phyloP scores from a whole-genome alignment of 2,113 vertebrate species.

The Shinisaurus crocodilurus region DNA sequence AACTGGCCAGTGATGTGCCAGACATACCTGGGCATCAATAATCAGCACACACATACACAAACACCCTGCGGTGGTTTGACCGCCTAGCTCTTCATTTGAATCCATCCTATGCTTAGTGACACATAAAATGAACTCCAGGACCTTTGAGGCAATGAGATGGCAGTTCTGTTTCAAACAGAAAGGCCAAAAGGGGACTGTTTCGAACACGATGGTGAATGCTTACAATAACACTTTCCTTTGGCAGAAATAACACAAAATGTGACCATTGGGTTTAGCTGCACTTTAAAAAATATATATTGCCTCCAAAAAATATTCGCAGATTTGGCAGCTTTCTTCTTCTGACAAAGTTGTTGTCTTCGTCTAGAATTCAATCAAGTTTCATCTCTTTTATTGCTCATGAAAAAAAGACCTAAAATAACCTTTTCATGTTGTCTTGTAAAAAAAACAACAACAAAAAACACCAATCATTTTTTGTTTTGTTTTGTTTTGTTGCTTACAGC shows the following conservation, averaged over 20 bases:
- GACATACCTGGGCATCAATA: too few relatives aligned
- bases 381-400: constrained; percentile 4
- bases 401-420: constrained; percentile 14
- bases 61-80: neutral
- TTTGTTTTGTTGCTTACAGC: constrained; percentile 17
- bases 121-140: neutral
- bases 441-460: neutral
- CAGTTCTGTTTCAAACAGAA: neutral
- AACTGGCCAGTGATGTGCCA: too few relatives aligned
- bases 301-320: neutral
- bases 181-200: neutral
- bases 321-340: neutral
- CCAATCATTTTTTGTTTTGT: too few relatives aligned
- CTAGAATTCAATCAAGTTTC: constrained; percentile 29
- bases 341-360: constrained; percentile 3
- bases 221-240: neutral
- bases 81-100: neutral
- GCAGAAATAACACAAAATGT: neutral
- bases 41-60: neutral
- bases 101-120: neutral
- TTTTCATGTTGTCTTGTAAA: neutral
- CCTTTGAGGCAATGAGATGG: neutral
- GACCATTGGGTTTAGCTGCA: fast-evolving
- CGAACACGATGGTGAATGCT: neutral
- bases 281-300: neutral